Evolutionary conservation across 2,113 vertebrate species (phyloP), one percentile per base, ranked within the genome.

Genomic region (Gopherus evgoodei): DNA sequence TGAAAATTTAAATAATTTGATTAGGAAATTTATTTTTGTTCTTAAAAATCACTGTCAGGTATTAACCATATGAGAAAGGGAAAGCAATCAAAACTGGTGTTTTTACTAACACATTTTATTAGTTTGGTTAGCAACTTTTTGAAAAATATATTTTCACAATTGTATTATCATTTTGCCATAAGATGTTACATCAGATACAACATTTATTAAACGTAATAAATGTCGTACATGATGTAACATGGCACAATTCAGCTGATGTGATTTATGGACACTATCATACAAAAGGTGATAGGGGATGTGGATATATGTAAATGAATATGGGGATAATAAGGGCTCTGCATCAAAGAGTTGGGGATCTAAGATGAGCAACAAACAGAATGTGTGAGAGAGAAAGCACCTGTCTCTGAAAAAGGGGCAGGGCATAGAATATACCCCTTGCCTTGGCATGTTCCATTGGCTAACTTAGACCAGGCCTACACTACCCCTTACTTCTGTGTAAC

Each of bases 191-290:
- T 97, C 96, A 94, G 72, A 93, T 97, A 94, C 93, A 95, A 97
- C 95, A 93, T 97, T 96, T 96, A 91, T 96, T 95, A 97, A 96
- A 87, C 92, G 19, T 92, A 96, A 94, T 94, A 97, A 96, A 95
- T 97, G 96, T 96, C 96, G 86, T 90, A 90, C 86, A 91, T 47
- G 56, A 93, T 95, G 95, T 89, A 27, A 54, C 53, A 54, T 54
- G 53, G 53, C 53, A 54, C 53, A 54, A 54, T 54, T 22, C 53
- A 54, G 53, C 53, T 54, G 53, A 54, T 21, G 21, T 54, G 53
- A 54, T 54, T 54, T 54, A 54, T 54, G 53, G 53, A 54, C 53
- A 54, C 53, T 54, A 22, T 54, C 53, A 54, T 54, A 22, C 53
- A 54, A 54, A 54, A 54, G 53, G 21, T 54, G 21, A 54, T 54